A percentile compares a stretch with the other conserved stretches of the same genome.
Evolutionary conservation across 37 sponge, comb jelly and placozoan genomes (phyloP).

Genomic region (Crambe crambe): DNA sequence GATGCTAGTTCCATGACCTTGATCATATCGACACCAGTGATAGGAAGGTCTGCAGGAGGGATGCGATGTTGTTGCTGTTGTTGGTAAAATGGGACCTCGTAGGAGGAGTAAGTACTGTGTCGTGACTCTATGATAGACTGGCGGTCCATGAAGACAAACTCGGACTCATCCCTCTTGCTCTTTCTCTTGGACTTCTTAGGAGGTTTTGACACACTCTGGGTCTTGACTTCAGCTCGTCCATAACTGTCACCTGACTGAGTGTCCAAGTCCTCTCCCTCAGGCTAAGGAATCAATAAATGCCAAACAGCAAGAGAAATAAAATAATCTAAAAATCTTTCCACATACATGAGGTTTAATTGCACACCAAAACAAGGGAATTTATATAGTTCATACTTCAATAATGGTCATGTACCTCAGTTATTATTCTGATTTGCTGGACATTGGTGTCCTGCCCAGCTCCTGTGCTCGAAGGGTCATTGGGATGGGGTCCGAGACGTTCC

Average conservation of each 20-base stretch:
- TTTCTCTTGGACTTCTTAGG: background rate
- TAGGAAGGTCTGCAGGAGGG: background rate
- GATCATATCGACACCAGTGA: background rate
- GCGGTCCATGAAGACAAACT: constrained; percentile 38
- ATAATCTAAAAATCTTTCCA: background rate
- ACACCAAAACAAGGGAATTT: background rate
- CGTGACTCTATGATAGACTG: constrained; percentile 11
- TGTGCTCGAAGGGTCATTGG: background rate
- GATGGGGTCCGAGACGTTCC: background rate
- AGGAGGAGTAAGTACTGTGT: too few species aligned
- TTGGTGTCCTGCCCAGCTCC: background rate
- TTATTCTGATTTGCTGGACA: constrained; percentile 25
- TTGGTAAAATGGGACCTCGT: background rate
- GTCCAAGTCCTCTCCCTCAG: constrained; percentile 14
- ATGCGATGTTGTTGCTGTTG: background rate
- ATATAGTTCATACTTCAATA: background rate
- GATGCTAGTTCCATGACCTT: background rate
- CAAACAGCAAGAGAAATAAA: background rate
- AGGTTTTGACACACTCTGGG: background rate
- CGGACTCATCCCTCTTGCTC: constrained; percentile 9
- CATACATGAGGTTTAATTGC: too few species aligned
- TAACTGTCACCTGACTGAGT: constrained; percentile 7
- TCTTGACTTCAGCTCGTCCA: constrained; percentile 21
- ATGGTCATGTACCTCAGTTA: constrained; percentile 25
- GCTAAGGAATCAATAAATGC: background rate